Evolutionary conservation across 2,888 invertebrate genomes (phyloP).

Genomic region (Labia minor): DNA sequence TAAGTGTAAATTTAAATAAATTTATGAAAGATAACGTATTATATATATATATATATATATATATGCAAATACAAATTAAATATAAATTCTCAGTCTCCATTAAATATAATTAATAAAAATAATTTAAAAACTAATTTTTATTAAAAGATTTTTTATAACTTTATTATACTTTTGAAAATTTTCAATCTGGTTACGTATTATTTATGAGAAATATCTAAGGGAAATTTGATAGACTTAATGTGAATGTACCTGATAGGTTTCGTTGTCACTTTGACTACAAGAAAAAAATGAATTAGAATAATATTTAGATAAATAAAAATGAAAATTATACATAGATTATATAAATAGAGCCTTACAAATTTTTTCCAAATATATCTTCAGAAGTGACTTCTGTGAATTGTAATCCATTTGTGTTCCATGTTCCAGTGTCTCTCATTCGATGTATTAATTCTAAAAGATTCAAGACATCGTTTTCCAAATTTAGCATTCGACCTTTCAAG

Average conservation of each 20-base stretch:
- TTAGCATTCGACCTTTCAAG: constrained; percentile 25
- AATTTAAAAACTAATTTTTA: no score
- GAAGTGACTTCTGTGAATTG: constrained; percentile 26
- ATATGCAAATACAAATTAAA: no score
- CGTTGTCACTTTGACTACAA: not conserved
- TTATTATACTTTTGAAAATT: no score
- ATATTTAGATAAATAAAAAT: no score
- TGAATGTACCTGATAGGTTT: not conserved
- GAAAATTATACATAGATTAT: not conserved
- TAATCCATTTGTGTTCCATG: constrained; percentile 28
- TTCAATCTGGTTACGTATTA: not conserved
- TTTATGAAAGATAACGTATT: no score
- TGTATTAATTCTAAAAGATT: constrained; percentile 26
- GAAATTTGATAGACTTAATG: not conserved
- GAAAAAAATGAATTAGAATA: no score
- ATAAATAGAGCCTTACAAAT: not conserved
- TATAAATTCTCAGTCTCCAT: no score
- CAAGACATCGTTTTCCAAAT: constrained; percentile 27
- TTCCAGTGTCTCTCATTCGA: constrained; percentile 28
- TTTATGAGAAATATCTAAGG: not conserved
- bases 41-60: no score
- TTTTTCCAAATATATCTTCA: constrained; percentile 27
- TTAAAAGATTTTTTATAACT: no score
- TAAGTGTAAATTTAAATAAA: no score
- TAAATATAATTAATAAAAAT: no score